phyloP scores from a whole-genome alignment of 2,797 vertebrate species.

The Morelia viridis region DNA sequence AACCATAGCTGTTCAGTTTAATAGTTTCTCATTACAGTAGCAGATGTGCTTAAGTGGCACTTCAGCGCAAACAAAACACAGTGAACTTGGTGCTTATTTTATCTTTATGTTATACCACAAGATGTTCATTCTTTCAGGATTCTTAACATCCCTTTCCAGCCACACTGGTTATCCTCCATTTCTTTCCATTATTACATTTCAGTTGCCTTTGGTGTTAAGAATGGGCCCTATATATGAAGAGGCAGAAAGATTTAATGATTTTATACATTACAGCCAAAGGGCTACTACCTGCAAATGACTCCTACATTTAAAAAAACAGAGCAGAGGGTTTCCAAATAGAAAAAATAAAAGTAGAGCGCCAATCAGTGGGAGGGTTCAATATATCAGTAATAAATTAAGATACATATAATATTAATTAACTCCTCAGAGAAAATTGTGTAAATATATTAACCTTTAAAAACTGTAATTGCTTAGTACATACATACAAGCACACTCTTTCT shows the following conservation, averaged over 20 bases:
- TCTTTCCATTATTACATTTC: slow-evolving; percentile 5
- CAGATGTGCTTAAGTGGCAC: slow-evolving; percentile 24
- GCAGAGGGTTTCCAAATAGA: background rate
- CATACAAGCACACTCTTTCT: no score
- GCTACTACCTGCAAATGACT: background rate
- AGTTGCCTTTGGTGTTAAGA: background rate
- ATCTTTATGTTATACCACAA: slow-evolving; percentile 8
- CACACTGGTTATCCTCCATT: slow-evolving; percentile 3
- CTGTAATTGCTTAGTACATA: no score
- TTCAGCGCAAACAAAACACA: slow-evolving; percentile 3
- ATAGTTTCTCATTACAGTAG: slow-evolving; percentile 35
- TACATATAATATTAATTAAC: no score
- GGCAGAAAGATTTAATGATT: background rate
- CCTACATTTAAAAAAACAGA: background rate
- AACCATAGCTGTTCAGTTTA: slow-evolving; percentile 9
- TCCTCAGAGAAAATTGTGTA: no score
- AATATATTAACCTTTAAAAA: no score
- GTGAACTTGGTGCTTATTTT: slow-evolving; percentile 17
- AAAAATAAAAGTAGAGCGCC: background rate
- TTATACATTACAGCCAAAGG: background rate
- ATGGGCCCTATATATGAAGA: background rate
- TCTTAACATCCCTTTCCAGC: background rate
- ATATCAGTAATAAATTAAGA: no score
- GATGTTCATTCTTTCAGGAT: slow-evolving; percentile 9
- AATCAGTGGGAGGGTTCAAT: background rate